phyloP scores from a whole-genome alignment of 2,797 vertebrate genomes.

The Sebastes taczanowskii region DNA sequence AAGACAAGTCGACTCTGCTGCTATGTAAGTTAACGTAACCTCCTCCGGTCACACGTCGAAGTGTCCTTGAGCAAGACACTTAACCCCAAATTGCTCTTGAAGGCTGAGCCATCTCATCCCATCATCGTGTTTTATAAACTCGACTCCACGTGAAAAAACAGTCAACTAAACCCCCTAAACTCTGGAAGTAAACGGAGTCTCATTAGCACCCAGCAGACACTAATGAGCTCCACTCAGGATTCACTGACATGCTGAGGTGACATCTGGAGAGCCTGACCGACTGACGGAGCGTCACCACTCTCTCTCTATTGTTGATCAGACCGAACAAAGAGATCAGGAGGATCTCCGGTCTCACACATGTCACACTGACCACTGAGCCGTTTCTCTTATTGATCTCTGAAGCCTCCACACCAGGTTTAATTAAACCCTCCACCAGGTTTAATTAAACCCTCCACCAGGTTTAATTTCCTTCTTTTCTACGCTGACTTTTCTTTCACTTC shows the following conservation, averaged over 20 bases:
- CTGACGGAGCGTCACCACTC: not conserved
- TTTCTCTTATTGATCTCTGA: conserved; percentile 20
- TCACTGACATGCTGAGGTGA: not conserved
- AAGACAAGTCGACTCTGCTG: too few species aligned
- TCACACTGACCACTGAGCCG: not conserved
- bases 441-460: not conserved
- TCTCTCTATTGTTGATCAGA: not conserved
- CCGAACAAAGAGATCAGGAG: conserved; percentile 3
- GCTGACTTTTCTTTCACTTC: too few species aligned
- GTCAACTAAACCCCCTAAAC: not conserved
- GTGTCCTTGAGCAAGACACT: too few species aligned
- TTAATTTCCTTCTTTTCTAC: not conserved
- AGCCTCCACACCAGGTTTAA: not conserved
- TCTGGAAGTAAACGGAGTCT: not conserved
- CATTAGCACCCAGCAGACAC: conserved; percentile 1
- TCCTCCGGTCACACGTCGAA: too few species aligned
- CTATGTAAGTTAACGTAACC: too few species aligned
- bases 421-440: not conserved
- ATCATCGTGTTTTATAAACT: not conserved
- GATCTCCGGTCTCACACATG: conserved; percentile 9
- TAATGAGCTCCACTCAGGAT: not conserved
- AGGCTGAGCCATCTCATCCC: too few species aligned
- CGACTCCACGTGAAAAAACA: not conserved
- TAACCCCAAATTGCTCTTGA: too few species aligned
- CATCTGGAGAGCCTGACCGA: conserved; percentile 25